Percentiles rank a stretch among this genome's conserved stretches.
phyloP scores from a whole-genome alignment of 2,113 vertebrate species.

The Tachysurus vachellii region DNA sequence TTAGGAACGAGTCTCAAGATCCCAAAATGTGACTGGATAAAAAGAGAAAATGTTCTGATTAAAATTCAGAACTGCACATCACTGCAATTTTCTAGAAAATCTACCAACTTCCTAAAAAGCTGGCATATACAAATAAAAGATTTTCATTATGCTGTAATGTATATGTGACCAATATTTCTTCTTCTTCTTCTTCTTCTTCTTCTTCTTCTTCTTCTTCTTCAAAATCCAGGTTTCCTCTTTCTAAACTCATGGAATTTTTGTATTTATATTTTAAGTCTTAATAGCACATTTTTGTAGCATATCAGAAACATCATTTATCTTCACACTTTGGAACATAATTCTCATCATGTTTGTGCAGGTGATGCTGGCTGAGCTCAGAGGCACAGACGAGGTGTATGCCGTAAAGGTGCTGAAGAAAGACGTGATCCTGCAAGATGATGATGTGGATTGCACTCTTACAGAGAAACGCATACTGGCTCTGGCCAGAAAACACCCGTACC shows the following conservation, averaged over 20 bases:
- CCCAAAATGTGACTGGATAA: background rate
- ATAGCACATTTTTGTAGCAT: background rate
- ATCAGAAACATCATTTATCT: background rate
- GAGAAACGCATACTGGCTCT: slow-evolving; percentile 95
- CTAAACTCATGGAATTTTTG: background rate
- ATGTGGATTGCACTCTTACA: slow-evolving; percentile 95
- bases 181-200: too few species aligned
- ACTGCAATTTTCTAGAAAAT: too few species aligned
- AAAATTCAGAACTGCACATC: background rate
- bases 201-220: too few species aligned
- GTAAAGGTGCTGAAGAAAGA: slow-evolving; percentile 97
- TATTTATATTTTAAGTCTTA: background rate
- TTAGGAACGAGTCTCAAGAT: background rate
- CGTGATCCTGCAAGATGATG: slow-evolving; percentile 95
- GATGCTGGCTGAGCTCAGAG: slow-evolving; percentile 93
- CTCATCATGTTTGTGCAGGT: slow-evolving; percentile 73
- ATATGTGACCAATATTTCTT: too few species aligned
- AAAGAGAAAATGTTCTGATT: background rate
- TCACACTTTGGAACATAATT: background rate
- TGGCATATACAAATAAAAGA: too few species aligned
- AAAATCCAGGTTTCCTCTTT: background rate
- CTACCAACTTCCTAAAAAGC: too few species aligned
- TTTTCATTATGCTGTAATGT: too few species aligned
- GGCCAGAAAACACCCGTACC: slow-evolving; percentile 89
- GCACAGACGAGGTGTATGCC: slow-evolving; percentile 92